Evolutionary conservation across 2,113 vertebrate genomes (phyloP).

Genomic region (Gasterosteus nipponicus): DNA sequence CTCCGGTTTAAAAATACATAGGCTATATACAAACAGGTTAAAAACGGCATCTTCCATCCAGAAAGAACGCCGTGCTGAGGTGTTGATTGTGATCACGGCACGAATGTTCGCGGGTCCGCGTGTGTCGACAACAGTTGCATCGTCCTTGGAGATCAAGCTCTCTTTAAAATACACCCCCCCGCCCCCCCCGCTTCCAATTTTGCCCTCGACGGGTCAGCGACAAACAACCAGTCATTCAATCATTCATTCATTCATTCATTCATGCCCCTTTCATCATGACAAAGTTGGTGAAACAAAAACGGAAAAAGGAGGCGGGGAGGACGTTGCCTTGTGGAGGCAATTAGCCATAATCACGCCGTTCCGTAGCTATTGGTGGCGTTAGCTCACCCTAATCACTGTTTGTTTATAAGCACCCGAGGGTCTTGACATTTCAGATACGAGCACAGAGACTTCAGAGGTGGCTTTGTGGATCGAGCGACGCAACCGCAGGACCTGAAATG

Average conservation of each 20-base stretch:
- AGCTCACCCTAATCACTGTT: slow-evolving; percentile 71
- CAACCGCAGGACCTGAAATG: slow-evolving; percentile 8
- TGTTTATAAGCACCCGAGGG: slow-evolving; percentile 68
- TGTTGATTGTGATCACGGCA: slow-evolving; percentile 40
- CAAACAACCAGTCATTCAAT: slow-evolving; percentile 40
- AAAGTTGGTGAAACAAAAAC: slow-evolving; percentile 59
- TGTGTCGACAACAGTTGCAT: slow-evolving; percentile 60
- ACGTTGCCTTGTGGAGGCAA: slow-evolving; percentile 71
- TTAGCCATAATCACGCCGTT: slow-evolving; percentile 72
- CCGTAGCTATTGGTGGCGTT: slow-evolving; percentile 62
- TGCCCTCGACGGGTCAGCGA: slow-evolving; percentile 63
- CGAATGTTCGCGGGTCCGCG: background rate
- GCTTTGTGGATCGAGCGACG: slow-evolving; percentile 7
- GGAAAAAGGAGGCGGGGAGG: slow-evolving; percentile 22
- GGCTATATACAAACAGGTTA: background rate
- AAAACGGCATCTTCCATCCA: background rate
- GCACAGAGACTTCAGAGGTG: slow-evolving; percentile 41
- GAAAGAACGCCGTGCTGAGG: slow-evolving; percentile 8
- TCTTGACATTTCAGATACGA: slow-evolving; percentile 50
- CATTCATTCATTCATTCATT: slow-evolving; percentile 10
- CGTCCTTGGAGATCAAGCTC: slow-evolving; percentile 61
- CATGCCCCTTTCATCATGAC: slow-evolving; percentile 53
- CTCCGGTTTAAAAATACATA: slow-evolving; percentile 11
- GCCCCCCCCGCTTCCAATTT: background rate
- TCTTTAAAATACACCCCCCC: slow-evolving; percentile 11